Conservation (phyloP, 2,113 vertebrate genomes). For the Calidris pugnax region DNA sequence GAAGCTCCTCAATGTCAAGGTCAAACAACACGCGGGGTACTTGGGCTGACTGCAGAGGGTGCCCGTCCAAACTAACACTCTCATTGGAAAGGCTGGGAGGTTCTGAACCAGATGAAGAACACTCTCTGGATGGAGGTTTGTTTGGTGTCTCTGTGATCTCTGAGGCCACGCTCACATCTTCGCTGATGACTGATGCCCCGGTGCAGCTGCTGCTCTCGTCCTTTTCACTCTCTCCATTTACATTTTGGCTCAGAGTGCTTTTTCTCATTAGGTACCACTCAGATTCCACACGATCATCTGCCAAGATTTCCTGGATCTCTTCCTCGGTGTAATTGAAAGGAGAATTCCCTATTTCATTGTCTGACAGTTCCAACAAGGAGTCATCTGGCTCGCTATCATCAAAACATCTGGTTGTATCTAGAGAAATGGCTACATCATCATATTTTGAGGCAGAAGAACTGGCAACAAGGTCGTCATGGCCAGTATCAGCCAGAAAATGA, state of each 20-base stretch:
- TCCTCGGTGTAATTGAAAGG: slow-evolving; percentile 67
- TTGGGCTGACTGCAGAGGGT: neutral
- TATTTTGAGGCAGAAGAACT: neutral
- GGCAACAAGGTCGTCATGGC: neutral
- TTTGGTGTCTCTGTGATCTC: neutral
- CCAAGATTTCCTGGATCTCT: slow-evolving; percentile 72
- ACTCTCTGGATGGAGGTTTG: neutral
- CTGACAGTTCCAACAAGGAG: slow-evolving; percentile 68
- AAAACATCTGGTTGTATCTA: neutral
- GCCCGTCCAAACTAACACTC: neutral
- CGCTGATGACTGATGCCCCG: neutral
- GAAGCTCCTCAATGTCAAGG: slow-evolving; percentile 28
- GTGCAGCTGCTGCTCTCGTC: neutral
- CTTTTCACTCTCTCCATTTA: neutral
- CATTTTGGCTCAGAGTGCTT: neutral
- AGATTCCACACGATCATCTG: slow-evolving; percentile 38
- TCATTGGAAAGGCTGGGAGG: neutral
- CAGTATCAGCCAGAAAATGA: neutral
- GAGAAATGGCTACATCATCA: slow-evolving; percentile 7
- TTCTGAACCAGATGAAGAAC: neutral
- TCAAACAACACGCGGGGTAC: neutral
- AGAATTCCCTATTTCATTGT: slow-evolving; percentile 60
- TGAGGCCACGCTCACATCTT: neutral
- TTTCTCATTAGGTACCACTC: neutral
- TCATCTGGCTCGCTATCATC: slow-evolving; percentile 65